Percentiles rank a stretch among this genome's conserved stretches.
Evolutionary conservation across 2,113 vertebrate genomes (phyloP).

Genomic region (Macrotus californicus): DNA sequence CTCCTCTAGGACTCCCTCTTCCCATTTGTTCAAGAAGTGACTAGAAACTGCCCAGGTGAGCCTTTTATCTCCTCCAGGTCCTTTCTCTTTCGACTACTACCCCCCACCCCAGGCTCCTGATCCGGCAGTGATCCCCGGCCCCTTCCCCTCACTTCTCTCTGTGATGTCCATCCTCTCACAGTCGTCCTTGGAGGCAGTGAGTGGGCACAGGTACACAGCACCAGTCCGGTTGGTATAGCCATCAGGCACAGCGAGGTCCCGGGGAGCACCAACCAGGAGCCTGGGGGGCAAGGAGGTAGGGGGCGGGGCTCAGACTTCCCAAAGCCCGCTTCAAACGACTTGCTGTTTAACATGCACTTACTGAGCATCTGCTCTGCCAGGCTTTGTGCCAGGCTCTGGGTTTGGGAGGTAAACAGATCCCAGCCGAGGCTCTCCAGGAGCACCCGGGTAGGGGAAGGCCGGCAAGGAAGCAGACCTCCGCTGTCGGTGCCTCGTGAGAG

Average conservation of each 20-base stretch:
- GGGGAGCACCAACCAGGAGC: slow-evolving; percentile 89
- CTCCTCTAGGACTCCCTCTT: not conserved
- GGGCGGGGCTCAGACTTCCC: not conserved
- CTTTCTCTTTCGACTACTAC: not conserved
- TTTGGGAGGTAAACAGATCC: not conserved
- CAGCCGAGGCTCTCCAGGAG: not conserved
- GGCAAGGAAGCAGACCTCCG: not conserved
- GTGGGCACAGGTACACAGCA: slow-evolving; percentile 90
- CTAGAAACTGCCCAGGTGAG: not conserved
- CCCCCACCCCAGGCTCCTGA: not conserved
- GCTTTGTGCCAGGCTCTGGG: not conserved
- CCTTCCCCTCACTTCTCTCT: slow-evolving; percentile 81
- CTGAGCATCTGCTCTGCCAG: not conserved
- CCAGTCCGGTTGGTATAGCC: slow-evolving; percentile 85
- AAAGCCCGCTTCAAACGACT: not conserved
- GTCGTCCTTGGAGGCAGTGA: slow-evolving; percentile 78
- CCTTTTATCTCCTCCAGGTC: not conserved
- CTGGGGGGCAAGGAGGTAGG: slow-evolving; percentile 68
- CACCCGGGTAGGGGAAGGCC: not conserved
- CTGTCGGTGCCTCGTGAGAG: not conserved
- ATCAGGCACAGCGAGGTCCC: slow-evolving; percentile 77
- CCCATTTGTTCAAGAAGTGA: not conserved
- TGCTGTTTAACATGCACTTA: not conserved
- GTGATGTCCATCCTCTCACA: slow-evolving; percentile 88
- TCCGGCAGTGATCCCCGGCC: not conserved